Conservation (phyloP, 2,113 vertebrate genomes). For the Aegotheles bennettii region DNA sequence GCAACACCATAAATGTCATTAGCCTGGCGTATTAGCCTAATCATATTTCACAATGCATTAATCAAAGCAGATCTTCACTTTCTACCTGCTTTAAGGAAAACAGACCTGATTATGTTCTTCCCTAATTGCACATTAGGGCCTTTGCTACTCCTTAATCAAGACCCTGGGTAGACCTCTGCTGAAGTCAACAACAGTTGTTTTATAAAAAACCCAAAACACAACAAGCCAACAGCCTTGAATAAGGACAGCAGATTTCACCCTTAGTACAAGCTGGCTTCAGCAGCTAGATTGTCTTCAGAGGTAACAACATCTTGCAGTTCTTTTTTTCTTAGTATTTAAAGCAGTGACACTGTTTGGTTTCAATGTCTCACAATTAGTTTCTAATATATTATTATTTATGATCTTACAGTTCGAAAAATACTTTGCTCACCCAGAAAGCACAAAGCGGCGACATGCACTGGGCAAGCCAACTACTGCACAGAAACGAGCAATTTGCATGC, state of each 20-base stretch:
- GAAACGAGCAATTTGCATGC: background rate
- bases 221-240: background rate
- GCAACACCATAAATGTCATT: background rate
- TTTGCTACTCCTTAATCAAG: background rate
- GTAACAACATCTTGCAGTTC: background rate
- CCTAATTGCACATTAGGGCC: constrained; percentile 7
- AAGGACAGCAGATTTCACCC: background rate
- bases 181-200: background rate
- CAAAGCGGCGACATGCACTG: background rate
- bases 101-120: background rate
- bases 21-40: constrained; percentile 6
- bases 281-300: background rate
- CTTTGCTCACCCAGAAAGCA: background rate
- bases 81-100: background rate
- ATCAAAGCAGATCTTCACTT: constrained; percentile 3
- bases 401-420: background rate
- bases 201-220: background rate
- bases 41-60: background rate
- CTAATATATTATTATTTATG: background rate
- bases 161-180: background rate
- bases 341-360: background rate
- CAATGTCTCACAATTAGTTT: background rate
- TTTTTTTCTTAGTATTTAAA: background rate
- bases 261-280: background rate
- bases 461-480: background rate